Percentiles rank a stretch among this genome's conserved stretches.
These are phyloP conservation scores for Tragelaphus scriptus DNA, from an alignment of 2,113 vertebrate genomes.

Conservation along the genomic window DNA sequence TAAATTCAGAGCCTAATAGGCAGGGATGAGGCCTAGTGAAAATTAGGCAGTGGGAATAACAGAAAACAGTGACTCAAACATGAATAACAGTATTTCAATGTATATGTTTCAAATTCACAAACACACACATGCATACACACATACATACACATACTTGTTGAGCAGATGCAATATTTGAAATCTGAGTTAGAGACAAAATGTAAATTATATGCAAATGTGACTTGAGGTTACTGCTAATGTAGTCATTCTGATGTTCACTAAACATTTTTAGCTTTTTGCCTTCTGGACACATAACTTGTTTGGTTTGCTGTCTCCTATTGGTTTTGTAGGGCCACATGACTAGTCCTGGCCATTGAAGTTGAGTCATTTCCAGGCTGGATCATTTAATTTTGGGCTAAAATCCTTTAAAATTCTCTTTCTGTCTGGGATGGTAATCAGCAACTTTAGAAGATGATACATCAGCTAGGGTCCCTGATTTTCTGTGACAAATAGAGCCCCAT, in stretches of 20 bases:
- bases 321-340: neutral
- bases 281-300: neutral
- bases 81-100: neutral
- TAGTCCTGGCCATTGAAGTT: neutral
- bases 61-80: neutral
- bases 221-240: neutral
- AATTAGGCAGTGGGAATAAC: neutral
- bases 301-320: neutral
- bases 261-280: neutral
- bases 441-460: neutral
- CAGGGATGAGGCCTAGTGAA: neutral
- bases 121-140: neutral
- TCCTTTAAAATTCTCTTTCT: neutral
- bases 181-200: neutral
- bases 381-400: neutral
- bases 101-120: neutral
- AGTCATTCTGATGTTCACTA: neutral
- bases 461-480: neutral
- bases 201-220: constrained; percentile 8
- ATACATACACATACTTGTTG: neutral
- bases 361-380: neutral
- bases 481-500: neutral
- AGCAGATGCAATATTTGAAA: neutral
- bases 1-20: neutral
- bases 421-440: neutral